Percentiles rank a stretch among this genome's conserved stretches.
phyloP scores from a whole-genome alignment of 2,888 invertebrate species.

The Quadriops clusia region DNA sequence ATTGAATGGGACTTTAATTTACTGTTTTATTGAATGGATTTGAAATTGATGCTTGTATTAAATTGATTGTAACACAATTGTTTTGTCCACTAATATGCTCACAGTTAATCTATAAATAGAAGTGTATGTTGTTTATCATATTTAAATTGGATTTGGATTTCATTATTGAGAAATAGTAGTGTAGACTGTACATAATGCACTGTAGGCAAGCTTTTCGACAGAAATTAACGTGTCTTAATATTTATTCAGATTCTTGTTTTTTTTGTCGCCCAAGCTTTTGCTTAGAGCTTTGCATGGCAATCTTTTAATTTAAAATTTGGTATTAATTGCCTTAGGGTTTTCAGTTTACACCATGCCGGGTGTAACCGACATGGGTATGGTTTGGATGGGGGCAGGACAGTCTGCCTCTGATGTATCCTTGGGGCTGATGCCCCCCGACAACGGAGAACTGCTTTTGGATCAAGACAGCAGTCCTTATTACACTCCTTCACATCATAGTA shows the following conservation, averaged over 20 bases:
- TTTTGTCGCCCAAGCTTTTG: neutral
- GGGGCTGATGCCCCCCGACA: constrained; percentile 31
- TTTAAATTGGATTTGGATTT: no score
- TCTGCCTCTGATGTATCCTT: constrained; percentile 40
- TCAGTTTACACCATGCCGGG: constrained; percentile 40
- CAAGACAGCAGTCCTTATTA: constrained; percentile 36
- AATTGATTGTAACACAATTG: no score
- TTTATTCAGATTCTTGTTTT: constrained; percentile 1
- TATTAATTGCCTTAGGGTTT: constrained; percentile 6
- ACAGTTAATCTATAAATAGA: no score
- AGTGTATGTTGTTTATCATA: no score
- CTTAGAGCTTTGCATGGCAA: neutral
- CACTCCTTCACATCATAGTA: constrained; percentile 35
- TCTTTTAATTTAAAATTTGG: neutral
- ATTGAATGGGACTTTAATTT: no score
- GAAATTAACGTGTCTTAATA: no score
- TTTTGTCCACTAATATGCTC: no score
- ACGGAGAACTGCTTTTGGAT: constrained; percentile 33
- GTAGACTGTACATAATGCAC: no score
- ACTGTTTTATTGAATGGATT: no score
- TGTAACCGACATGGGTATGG: constrained; percentile 49
- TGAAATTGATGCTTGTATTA: no score
- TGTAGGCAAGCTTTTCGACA: no score
- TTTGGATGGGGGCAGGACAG: constrained; percentile 55
- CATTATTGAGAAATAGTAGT: no score